A percentile compares a stretch with the other conserved stretches of the same genome.
These are phyloP conservation scores for Megalopta genalis DNA, from an alignment of 1,140 invertebrate genomes.

Conservation along the genomic window DNA sequence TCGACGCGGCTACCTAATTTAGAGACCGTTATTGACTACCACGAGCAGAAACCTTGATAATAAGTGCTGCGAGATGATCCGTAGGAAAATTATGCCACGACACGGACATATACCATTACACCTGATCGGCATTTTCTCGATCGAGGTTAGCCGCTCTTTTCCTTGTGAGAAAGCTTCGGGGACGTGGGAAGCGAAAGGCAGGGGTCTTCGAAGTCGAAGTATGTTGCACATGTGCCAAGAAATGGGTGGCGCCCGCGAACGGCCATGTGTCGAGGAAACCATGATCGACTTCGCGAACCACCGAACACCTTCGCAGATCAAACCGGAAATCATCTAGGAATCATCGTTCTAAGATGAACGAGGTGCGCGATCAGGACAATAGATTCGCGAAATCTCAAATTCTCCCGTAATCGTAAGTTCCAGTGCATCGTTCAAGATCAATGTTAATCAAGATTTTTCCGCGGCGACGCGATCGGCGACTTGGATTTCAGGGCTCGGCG, in stretches of 20 bases:
- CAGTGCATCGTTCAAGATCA: not conserved
- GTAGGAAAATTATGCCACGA: not conserved
- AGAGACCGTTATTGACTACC: too few relatives aligned
- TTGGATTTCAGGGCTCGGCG: not conserved
- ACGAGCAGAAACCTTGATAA: too few relatives aligned
- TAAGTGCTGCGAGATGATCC: too few relatives aligned
- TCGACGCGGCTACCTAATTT: too few relatives aligned
- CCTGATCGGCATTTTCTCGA: conserved; percentile 11
- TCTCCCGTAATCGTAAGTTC: not conserved
- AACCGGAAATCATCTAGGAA: conserved; percentile 8
- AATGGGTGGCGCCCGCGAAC: conserved; percentile 66
- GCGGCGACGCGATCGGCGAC: not conserved
- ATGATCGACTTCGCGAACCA: not conserved
- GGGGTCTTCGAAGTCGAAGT: conserved; percentile 47
- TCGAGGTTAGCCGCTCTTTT: conserved; percentile 38
- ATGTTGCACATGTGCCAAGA: conserved; percentile 65
- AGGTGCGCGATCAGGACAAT: not conserved
- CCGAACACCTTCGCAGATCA: not conserved
- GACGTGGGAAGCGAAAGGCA: conserved; percentile 69
- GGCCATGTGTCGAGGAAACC: conserved; percentile 60
- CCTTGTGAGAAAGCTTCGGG: conserved; percentile 60
- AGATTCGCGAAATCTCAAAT: not conserved
- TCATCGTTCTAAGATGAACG: too few relatives aligned
- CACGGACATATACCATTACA: not conserved
- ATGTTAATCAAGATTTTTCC: not conserved